Conservation (phyloP, 2,888 invertebrate species). For the Colostygia pectinataria region DNA sequence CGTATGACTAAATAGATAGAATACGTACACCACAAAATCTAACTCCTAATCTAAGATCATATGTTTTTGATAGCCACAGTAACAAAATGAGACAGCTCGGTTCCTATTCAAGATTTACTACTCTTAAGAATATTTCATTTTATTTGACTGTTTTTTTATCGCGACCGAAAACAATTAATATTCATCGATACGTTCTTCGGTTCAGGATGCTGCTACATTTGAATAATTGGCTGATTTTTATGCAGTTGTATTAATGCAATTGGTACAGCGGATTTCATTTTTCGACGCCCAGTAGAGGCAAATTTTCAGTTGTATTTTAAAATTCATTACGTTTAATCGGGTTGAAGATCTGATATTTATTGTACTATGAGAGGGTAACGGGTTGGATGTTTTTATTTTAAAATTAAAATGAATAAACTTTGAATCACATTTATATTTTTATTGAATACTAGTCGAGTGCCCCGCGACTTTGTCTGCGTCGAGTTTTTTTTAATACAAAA, state of each 20-base stretch:
- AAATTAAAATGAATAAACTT: background rate
- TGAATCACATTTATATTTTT: too few species aligned
- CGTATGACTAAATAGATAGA: too few species aligned
- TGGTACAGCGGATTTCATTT: constrained; percentile 64
- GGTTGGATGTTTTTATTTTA: constrained; percentile 4
- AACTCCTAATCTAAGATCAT: too few species aligned
- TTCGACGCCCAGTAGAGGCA: constrained; percentile 47
- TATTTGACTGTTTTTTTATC: constrained; percentile 53
- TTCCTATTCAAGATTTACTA: background rate
- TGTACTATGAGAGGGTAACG: constrained; percentile 13
- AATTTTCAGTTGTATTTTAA: constrained; percentile 38
- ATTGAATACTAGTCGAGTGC: too few species aligned
- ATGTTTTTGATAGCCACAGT: background rate
- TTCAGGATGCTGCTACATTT: constrained; percentile 67
- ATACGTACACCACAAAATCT: too few species aligned
- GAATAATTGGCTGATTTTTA: constrained; percentile 83
- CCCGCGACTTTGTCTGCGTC: too few species aligned
- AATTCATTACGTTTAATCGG: constrained; percentile 35
- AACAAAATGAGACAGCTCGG: background rate
- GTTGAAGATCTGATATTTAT: constrained; percentile 32
- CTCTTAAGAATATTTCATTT: constrained; percentile 34
- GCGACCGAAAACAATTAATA: constrained; percentile 73
- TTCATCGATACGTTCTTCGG: constrained; percentile 75
- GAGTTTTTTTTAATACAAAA: too few species aligned
- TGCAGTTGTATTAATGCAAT: constrained; percentile 80